Base-by-base conservation (phyloP, 2,888 invertebrate genomes). In the Trachelus iudaicus region DNA sequence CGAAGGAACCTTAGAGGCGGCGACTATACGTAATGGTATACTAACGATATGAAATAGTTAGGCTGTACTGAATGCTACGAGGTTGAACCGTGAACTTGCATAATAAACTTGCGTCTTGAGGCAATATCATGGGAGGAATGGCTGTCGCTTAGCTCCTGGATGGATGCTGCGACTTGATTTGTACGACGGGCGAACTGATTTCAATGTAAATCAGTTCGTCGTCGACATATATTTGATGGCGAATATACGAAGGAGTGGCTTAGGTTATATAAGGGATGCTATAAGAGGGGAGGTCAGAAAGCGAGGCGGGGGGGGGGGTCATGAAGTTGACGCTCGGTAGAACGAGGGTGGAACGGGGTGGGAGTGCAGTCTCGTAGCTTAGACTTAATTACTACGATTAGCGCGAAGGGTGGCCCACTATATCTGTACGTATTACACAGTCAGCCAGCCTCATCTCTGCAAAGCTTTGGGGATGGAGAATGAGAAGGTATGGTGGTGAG, bases 371-470 rank as follows among this genome's bases (percentile, higher is more conserved):
- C 84, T 85, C 84, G 83, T 85, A 85, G 86, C 87, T 88, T 85
- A 84, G 85, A 87, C 87, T 88, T 88, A 88, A 88, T 88, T 88
- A 88, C 87, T 84, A 85, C 87, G 87, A 88, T 88, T 87, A 88
- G 85, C 85, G 86, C 83, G 86, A 85, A 86, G 86, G 86, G 79
- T 80, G 84, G 78, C 76, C 75, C 74, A 69, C 80, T 83, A 81
- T 83, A 83, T 82, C 80, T 82, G 80, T 78, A 81, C 77, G 79
- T 81, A 84, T 85, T 85, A 85, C 81, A 81, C 80, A 76, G 77
- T 79, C 79, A 75, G 79, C 69, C 71, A 78, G 73, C 78, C 77
- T 79, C 81, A 80, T 81, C 79, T 79, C 79, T 82, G 75, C 76
- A 30, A 34, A 37, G 37, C 69, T 34, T n/a, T 40, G 69, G 69